These are phyloP conservation scores for Heliornis fulica DNA, from an alignment of 2,113 vertebrate species.

Conservation along the genomic window DNA sequence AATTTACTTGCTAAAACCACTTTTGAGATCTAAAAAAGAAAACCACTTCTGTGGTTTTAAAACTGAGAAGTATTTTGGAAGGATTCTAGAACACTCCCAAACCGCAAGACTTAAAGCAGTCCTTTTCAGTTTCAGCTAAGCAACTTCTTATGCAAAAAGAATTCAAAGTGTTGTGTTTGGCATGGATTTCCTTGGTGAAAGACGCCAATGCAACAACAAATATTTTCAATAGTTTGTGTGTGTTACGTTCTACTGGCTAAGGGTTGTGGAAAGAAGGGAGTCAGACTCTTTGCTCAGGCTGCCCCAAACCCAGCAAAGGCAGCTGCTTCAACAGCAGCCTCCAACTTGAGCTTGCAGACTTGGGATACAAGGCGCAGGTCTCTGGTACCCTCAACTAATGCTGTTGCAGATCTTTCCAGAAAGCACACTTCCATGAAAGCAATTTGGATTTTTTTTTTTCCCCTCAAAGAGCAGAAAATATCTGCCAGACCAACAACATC, in stretches of 20 bases:
- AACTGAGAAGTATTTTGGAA: not conserved
- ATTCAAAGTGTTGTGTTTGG: not conserved
- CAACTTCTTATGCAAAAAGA: not conserved
- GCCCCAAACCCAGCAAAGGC: not conserved
- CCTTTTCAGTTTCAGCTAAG: not conserved
- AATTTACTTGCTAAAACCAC: not conserved
- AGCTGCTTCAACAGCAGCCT: not conserved
- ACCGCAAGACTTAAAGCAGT: not conserved
- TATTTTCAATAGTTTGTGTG: not conserved
- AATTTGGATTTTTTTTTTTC: not conserved
- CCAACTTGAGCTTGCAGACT: not conserved
- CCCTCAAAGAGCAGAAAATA: not conserved
- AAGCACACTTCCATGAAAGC: fast-evolving
- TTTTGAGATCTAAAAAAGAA: not conserved
- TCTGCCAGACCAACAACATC: not conserved
- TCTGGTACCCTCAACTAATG: not conserved
- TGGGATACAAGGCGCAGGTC: not conserved
- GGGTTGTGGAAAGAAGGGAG: not conserved
- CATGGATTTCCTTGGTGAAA: not conserved
- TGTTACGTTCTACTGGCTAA: not conserved
- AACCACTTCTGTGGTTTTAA: not conserved
- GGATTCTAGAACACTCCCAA: not conserved
- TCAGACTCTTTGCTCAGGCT: not conserved
- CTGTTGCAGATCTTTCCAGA: not conserved
- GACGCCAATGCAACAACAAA: not conserved